Conservation (phyloP, 1,140 invertebrate genomes). For the Hylaeus volcanicus region DNA sequence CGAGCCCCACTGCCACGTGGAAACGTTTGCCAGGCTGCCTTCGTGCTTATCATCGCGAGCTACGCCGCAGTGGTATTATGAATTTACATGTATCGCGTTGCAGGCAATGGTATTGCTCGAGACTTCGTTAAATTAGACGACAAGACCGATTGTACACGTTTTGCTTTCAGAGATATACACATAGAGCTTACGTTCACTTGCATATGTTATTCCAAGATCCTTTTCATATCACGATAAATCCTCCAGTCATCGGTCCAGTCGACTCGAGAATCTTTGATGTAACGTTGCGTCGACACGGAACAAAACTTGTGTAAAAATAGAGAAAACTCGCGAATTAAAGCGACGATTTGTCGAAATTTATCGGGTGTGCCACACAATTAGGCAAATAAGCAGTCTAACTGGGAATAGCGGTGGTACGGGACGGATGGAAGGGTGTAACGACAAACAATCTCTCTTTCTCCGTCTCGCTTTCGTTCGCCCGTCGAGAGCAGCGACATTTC, state of each 20-base stretch:
- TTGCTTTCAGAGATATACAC: too few species aligned
- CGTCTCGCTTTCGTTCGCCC: slow-evolving; percentile 60
- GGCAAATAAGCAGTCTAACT: slow-evolving; percentile 79
- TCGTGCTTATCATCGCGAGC: not conserved
- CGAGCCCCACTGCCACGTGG: not conserved
- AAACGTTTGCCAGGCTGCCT: not conserved
- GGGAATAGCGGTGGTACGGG: slow-evolving; percentile 67
- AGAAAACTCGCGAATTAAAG: slow-evolving; percentile 68
- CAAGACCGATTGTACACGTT: too few species aligned
- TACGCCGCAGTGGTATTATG: too few species aligned
- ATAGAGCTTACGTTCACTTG: too few species aligned
- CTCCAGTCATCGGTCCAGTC: not conserved
- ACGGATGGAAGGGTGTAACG: slow-evolving; percentile 75
- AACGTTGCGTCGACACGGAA: not conserved
- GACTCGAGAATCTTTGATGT: not conserved
- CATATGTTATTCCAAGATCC: too few species aligned
- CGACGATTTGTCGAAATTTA: slow-evolving; percentile 77
- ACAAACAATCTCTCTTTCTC: slow-evolving; percentile 77
- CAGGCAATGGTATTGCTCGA: too few species aligned
- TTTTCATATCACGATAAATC: not conserved
- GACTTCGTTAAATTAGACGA: too few species aligned
- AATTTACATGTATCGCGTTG: too few species aligned
- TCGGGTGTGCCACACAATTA: slow-evolving; percentile 75
- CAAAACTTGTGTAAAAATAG: not conserved
- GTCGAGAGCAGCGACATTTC: slow-evolving; percentile 75